Percentiles rank a stretch among this genome's conserved stretches.
Conservation (phyloP, 2,113 vertebrate species). For the Scolopax mira region DNA sequence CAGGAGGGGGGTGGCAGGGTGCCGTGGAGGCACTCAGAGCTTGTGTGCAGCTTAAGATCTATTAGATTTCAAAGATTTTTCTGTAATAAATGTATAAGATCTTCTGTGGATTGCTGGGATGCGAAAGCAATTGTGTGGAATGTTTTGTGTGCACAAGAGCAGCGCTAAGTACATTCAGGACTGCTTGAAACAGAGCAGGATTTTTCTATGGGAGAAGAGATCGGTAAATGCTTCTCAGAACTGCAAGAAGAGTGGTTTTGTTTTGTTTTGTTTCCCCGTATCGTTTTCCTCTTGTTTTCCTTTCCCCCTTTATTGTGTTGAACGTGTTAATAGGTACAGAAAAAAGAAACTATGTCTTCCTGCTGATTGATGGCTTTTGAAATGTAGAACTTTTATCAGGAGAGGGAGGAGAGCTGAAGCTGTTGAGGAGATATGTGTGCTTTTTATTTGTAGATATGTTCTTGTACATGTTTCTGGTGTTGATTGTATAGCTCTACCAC, state of each 20-base stretch:
- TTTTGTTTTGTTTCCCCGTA: neutral
- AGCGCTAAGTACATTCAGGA: neutral
- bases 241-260: neutral
- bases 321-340: neutral
- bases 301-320: neutral
- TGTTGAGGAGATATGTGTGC: neutral
- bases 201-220: neutral
- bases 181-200: neutral
- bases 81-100: neutral
- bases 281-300: neutral
- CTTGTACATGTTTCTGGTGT: neutral
- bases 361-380: neutral
- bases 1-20: neutral
- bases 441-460: neutral
- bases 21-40: neutral
- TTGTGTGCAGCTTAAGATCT: neutral
- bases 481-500: neutral
- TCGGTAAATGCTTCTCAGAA: neutral
- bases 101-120: neutral
- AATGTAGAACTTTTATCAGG: constrained; percentile 17
- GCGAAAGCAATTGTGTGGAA: neutral
- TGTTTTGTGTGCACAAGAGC: constrained; percentile 5
- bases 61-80: neutral
- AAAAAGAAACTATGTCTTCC: neutral
- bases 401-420: neutral